Base-by-base conservation (phyloP, 37 sponge, comb jelly and placozoan species). In the Halisarca cf. caerulea region DNA sequence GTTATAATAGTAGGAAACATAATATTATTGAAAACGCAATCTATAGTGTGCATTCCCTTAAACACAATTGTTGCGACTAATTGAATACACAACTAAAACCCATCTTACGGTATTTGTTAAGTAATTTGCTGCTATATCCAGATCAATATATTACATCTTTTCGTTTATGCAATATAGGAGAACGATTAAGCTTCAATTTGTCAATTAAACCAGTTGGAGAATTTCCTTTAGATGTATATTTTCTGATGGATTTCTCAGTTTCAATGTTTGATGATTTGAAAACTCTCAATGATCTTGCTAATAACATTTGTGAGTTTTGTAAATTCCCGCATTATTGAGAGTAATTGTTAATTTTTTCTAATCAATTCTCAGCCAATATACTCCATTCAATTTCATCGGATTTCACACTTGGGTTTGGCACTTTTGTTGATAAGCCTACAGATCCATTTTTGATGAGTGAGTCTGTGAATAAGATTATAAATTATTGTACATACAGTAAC, bases 361-460 rank as follows among this genome's bases (percentile, higher is more conserved):
- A 15, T 28, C 15, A 15, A 30, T n/a, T 62, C n/a, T 30, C 5
- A 62, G 64, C 30, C 15, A 23, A 15, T 30, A 28, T 23, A 62
- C 4, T 62, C 25, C 64, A 62, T 6, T 30, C 25, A n/a, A 62
- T 62, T 7, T 62, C 64, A 20, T n/a, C 25, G 5, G 64, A 62
- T 62, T 62, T 30, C 64, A 62, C 64, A 20, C 4, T 62, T 30
- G 64, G 64, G 6, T 62, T 62, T 62, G 64, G 64, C n/a, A 62
- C 25, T 15, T 62, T 62, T 62, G 64, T 62, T 6, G 64, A 62
- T 30, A 62, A 62, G n/a, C 64, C 64, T 20, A 28, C 30, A 30
- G 30, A 30, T 20, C 64, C 64, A 20, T 62, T 62, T 15, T 28
- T 62, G n/a, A 6, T 15, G 15, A 23, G 64, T 62, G 15, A n/a